Evolutionary conservation across 2,797 vertebrate species (phyloP), one percentile per base, ranked within the genome.

Genomic region (Coluber constrictor): DNA sequence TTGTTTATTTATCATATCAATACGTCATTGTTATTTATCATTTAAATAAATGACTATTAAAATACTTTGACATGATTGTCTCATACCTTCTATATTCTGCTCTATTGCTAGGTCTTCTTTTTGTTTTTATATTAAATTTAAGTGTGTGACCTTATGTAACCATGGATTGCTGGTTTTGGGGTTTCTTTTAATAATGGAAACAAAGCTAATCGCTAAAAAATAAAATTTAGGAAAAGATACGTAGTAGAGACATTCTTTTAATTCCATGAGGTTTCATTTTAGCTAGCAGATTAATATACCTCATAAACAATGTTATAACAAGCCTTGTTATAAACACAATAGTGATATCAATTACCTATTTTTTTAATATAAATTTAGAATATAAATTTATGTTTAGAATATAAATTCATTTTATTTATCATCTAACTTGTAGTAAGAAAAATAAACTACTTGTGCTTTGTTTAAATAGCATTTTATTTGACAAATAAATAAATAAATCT

Each of bases 181-280:
- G 4, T 10, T 90, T 63, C 86, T 74, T 66, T 61, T n/a, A 66
- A 90, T 83, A 90, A 29, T 89, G 79, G 59, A 95, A 95, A 92
- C 87, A 89, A 37, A 47, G 54, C 23, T 56, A 94, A 56, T 86
- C 23, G 83, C 60, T 88, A 3, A 95, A 92, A 66, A 92, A 32
- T 93, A 25, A 66, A 13, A 51, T 3, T 43, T 37, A 74, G 1
- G 32, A 79, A 29, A 88, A 18, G 43, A 13, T 29, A 4, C 1
- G 83, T 32, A 87, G 27, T 54, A 86, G 3, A 54, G 51, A 56
- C n/a, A 18, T 43, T 87, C 1, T 92, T 92, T 92, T 66, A 92
- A 59, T 88, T 27, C 37, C 13, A n/a, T 32, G 43, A 55, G 23
- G 56, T 25, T 37, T 2, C 37, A 18, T 88, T 92, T 63, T 87